Evolutionary conservation across 2,797 vertebrate genomes (phyloP).

Genomic region (Labroides dimidiatus): DNA sequence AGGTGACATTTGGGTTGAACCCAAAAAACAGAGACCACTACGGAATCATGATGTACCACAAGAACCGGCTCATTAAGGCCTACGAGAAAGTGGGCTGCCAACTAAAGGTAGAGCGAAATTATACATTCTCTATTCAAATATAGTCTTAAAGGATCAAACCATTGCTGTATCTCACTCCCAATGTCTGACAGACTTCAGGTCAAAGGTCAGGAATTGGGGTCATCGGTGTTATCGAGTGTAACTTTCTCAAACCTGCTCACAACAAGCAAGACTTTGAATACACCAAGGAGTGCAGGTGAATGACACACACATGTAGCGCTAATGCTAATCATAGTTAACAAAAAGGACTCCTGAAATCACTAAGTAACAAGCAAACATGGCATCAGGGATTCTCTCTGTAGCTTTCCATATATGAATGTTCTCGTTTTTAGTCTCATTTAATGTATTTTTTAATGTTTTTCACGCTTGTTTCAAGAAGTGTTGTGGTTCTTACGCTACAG

Average conservation of each 20-base stretch:
- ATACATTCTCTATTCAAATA: not conserved
- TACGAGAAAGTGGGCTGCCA: slow-evolving; percentile 89
- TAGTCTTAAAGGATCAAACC: not conserved
- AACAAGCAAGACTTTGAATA: slow-evolving; percentile 92
- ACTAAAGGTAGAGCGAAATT: slow-evolving; percentile 76
- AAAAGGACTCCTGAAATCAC: no score
- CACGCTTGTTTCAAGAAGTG: no score
- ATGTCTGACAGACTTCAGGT: slow-evolving; percentile 72
- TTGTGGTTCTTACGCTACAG: no score
- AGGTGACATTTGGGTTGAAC: slow-evolving; percentile 88
- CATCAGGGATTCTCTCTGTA: no score
- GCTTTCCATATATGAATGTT: no score
- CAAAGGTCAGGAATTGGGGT: slow-evolving; percentile 84
- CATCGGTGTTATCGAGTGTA: slow-evolving; percentile 87
- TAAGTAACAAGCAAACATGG: no score
- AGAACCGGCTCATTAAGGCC: slow-evolving; percentile 87
- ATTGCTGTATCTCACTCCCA: not conserved
- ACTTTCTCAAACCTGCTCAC: slow-evolving; percentile 88
- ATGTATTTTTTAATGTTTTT: no score
- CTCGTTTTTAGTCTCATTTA: no score
- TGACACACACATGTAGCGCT: not conserved
- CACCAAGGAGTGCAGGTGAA: slow-evolving; percentile 87
- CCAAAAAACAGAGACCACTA: slow-evolving; percentile 83
- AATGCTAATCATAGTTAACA: no score
- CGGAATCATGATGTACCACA: slow-evolving; percentile 90